Conservation (phyloP, 2,888 invertebrate species). For the Acrobasis repandana region DNA sequence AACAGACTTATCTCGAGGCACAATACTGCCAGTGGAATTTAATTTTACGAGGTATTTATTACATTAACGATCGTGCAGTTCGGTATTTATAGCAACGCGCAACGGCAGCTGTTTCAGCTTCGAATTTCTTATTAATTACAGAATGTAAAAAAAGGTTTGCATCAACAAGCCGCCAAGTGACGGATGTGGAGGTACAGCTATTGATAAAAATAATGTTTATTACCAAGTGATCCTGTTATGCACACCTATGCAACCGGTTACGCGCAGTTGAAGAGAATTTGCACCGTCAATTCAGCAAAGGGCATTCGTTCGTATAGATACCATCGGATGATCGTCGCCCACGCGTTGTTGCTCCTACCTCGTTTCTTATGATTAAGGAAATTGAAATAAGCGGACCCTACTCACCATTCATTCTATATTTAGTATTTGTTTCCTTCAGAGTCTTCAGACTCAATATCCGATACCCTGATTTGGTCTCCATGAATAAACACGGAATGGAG, state of each 20-base stretch:
- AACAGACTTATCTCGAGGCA: constrained; percentile 10
- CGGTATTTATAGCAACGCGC: constrained; percentile 46
- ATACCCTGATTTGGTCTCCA: not conserved
- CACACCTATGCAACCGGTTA: constrained; percentile 20
- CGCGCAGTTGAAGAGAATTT: constrained; percentile 29
- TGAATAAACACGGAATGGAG: not conserved
- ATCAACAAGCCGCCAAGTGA: constrained; percentile 5
- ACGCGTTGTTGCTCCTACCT: constrained; percentile 59
- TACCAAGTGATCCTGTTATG: constrained; percentile 12
- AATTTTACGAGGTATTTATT: constrained; percentile 57
- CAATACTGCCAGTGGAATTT: constrained; percentile 32
- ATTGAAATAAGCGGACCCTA: constrained; percentile 39
- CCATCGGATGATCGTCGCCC: constrained; percentile 64
- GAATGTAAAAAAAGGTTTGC: constrained; percentile 12
- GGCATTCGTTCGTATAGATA: constrained; percentile 54
- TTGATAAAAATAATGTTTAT: constrained; percentile 2
- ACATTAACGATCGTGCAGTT: constrained; percentile 45
- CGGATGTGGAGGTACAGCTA: not conserved
- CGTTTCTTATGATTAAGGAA: constrained; percentile 60
- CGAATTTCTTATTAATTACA: constrained; percentile 43
- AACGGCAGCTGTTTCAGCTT: constrained; percentile 48
- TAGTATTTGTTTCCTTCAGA: constrained; percentile 4
- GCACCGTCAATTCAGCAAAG: constrained; percentile 43
- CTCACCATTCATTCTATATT: constrained; percentile 13
- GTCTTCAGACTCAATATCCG: not conserved